Conservation (phyloP, 1,140 invertebrate species). For the Drosophila saltans region DNA sequence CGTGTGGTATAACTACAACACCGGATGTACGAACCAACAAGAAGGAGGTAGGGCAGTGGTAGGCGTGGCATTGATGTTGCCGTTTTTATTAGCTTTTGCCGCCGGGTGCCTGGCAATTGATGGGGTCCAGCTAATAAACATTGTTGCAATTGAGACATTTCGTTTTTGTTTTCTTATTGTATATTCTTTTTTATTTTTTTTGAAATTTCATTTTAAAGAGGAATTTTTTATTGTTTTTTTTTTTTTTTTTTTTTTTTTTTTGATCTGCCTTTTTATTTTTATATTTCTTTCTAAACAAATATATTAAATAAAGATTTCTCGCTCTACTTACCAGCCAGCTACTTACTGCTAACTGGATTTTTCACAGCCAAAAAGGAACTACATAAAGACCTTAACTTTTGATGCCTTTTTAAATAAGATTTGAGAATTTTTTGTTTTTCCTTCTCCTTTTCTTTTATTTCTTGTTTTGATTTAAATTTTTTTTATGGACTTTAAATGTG, state of each 20-base stretch:
- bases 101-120: slow-evolving; percentile 63
- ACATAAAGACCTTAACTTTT: slow-evolving; percentile 7
- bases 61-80: slow-evolving; percentile 56
- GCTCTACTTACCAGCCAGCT: background rate
- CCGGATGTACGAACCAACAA: slow-evolving; percentile 55
- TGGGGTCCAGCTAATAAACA: slow-evolving; percentile 44
- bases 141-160: slow-evolving; percentile 39
- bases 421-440: background rate
- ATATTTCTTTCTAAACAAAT: background rate
- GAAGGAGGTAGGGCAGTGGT: slow-evolving; percentile 19
- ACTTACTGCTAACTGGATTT: background rate
- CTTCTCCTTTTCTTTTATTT: background rate
- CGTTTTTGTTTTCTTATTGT: background rate
- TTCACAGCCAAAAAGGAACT: background rate
- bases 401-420: slow-evolving; percentile 8
- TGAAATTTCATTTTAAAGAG: background rate
- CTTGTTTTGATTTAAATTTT: slow-evolving; percentile 8
- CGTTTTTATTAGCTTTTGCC: slow-evolving; percentile 71
- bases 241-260: too few species aligned
- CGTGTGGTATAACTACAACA: slow-evolving; percentile 45
- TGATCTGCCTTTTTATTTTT: background rate
- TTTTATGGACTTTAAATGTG: slow-evolving; percentile 10
- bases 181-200: background rate
- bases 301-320: background rate
- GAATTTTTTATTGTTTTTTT: background rate